Evolutionary conservation across 2,888 invertebrate species (phyloP), one percentile per base, ranked within the genome.

Genomic region (Congeria kusceri): DNA sequence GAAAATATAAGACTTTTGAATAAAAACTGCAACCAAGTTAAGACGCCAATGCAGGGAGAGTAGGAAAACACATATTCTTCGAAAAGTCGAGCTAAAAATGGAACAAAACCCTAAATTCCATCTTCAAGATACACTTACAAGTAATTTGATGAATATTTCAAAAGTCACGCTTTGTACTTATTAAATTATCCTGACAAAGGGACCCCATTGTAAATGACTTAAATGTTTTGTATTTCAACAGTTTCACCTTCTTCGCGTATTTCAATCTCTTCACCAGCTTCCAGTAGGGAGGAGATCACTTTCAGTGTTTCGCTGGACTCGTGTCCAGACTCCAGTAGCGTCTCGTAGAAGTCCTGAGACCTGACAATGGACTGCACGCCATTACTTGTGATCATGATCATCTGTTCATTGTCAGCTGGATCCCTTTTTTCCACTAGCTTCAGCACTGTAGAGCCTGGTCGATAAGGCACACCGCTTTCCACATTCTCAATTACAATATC

Each of bases 191-290:
- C n/a, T n/a, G n/a, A n/a, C n/a, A n/a, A n/a, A n/a, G n/a, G n/a
- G n/a, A n/a, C n/a, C n/a, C n/a, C n/a, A n/a, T n/a, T n/a, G n/a
- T n/a, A n/a, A 32, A 32, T 32, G 32, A 4, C 28, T 3, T 61
- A 80, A 13, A 70, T 58, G 64, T 80, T 80, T 46, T 80, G 80
- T 64, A 80, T 80, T 39, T 80, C 80, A 7, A 76, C 72, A n/a
- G 62, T 13, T 28, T 64, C 61, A n/a, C 59, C 71, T 29, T 80
- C 67, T 67, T 76, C 80, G 20, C 70, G 49, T 39, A 80, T 75
- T 20, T 80, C 75, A 29, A 76, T 70, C 47, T 74, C 59, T 47
- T 78, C 66, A 0, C 77, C 80, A 23, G 80, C 82, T 39, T 78
- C 72, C 15, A 82, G 53, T 9, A 82, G 62, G 0, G 75, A 72